Evolutionary conservation across 2,113 vertebrate genomes (phyloP), one percentile per base, ranked within the genome.

Genomic region (Myotis brandtii): DNA sequence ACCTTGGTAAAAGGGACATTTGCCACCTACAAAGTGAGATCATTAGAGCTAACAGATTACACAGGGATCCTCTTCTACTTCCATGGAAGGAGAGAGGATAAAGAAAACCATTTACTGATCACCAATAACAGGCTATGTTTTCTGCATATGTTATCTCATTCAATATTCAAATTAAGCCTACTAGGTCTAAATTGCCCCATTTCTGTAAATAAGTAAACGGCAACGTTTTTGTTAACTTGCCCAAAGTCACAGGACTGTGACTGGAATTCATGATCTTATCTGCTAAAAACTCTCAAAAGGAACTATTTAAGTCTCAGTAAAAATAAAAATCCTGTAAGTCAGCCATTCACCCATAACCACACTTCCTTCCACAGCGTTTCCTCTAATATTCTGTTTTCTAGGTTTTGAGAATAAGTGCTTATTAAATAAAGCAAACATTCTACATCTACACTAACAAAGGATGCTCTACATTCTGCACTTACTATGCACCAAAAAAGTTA

Each of bases 151-250:
- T 25, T 67, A 73, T 48, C 67, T 81, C 73, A 66, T 56, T 76
- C 76, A 76, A 54, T 48, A 82, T 37, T 91, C 54, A 59, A 67
- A 59, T 59, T 73, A 80, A 89, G 9, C 32, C 30, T 32, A 6
- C 7, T 7, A 80, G 30, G 34, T 20, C 48, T 21, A 81, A 79
- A 32, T 46, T 37, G 72, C 18, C 70, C 12, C 64, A 48, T 81
- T 88, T 89, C 91, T 89, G 11, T 62, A 95, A 75, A 40, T 73
- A 70, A 96, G 88, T 67, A 72, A 96, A 73, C 70, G 70, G 34
- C 23, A 79, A 95, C 25, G 25, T 10, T 34, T 79, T 75, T 75
- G 23, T 27, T 70, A 84, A 96, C 25, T 5, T 93, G 40, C 21
- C 64, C 91, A n/a, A 43, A 73, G 62, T 90, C 54, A 81, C 7